Evolutionary conservation across 2,888 invertebrate genomes (phyloP).

Genomic region (Agapostemon virescens): DNA sequence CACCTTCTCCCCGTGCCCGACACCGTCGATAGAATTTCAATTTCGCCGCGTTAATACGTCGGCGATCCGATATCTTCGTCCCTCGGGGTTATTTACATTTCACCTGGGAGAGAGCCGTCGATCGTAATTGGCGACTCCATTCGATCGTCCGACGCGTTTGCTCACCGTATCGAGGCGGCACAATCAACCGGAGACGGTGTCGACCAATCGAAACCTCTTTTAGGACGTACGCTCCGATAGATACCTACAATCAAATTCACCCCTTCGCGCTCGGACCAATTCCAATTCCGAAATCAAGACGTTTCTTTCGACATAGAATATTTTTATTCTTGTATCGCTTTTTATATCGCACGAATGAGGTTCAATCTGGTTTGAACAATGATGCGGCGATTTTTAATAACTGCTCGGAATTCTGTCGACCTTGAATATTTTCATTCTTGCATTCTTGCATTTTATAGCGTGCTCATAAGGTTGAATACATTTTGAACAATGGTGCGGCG

Average conservation of each 20-base stretch:
- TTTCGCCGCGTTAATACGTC: slow-evolving; percentile 37
- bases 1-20: neutral
- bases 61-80: slow-evolving; percentile 20
- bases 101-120: slow-evolving; percentile 13
- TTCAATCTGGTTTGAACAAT: too few species aligned
- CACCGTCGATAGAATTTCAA: slow-evolving; percentile 53
- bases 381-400: too few species aligned
- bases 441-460: too few species aligned
- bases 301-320: too few species aligned
- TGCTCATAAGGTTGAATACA: too few species aligned
- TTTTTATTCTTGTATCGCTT: too few species aligned
- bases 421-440: too few species aligned
- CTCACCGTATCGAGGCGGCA: neutral
- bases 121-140: slow-evolving; percentile 17
- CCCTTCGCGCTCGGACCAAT: too few species aligned
- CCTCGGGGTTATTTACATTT: slow-evolving; percentile 34
- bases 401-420: too few species aligned
- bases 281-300: too few species aligned
- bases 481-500: too few species aligned
- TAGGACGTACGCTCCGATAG: neutral
- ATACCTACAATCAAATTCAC: neutral
- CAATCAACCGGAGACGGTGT: slow-evolving; percentile 6
- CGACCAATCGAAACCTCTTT: neutral
- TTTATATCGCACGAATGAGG: too few species aligned
- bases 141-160: neutral